These are phyloP conservation scores for Carollia perspicillata DNA, from an alignment of 2,113 vertebrate genomes.

Conservation along the genomic window DNA sequence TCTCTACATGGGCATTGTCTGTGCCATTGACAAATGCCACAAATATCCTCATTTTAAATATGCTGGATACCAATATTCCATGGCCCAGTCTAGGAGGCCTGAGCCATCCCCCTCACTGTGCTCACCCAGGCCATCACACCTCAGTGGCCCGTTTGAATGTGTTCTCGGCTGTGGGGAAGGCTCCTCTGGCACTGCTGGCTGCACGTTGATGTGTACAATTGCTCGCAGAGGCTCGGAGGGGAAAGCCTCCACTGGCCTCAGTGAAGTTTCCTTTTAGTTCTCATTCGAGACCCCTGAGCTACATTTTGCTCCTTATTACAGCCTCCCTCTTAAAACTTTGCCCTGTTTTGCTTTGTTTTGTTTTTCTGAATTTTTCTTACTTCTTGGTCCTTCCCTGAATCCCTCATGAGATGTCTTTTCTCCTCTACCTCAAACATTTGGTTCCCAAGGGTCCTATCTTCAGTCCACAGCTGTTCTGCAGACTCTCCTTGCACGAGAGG, in stretches of 20 bases:
- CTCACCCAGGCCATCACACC: background rate
- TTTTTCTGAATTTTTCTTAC: background rate
- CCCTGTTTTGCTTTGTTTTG: background rate
- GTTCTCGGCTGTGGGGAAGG: background rate
- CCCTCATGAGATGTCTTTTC: background rate
- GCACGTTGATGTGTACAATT: background rate
- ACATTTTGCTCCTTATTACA: background rate
- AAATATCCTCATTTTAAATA: background rate
- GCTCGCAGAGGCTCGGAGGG: background rate
- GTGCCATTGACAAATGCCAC: background rate
- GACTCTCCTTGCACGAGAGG: background rate
- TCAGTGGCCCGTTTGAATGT: background rate
- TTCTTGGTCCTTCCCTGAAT: background rate
- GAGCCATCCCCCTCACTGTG: background rate
- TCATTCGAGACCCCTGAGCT: background rate
- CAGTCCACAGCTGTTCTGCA: background rate
- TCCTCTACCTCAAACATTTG: background rate
- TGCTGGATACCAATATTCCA: background rate
- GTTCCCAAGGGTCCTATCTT: background rate
- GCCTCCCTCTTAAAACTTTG: background rate
- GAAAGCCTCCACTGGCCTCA: background rate
- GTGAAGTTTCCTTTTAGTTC: background rate
- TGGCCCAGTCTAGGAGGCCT: accelerated
- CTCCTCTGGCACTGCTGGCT: background rate
- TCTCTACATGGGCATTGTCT: background rate